Evolutionary conservation across 2,888 invertebrate species (phyloP).

Genomic region (Coremacera marginata): DNA sequence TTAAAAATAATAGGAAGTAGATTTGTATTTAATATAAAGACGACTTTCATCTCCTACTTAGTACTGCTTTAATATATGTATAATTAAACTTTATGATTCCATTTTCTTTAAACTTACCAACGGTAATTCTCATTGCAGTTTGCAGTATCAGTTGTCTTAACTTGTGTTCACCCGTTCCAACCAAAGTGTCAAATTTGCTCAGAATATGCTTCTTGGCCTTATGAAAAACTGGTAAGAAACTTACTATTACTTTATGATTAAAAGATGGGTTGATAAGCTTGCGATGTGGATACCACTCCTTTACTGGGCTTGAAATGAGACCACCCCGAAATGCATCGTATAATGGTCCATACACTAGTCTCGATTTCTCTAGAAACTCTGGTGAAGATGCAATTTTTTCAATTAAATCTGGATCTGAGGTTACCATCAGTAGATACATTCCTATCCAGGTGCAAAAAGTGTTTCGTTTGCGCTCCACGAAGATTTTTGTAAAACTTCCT

Average conservation of each 20-base stretch:
- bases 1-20: no score
- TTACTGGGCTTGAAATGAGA: slow-evolving; percentile 39
- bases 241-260: slow-evolving; percentile 40
- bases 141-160: slow-evolving; percentile 37
- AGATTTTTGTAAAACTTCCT: slow-evolving; percentile 15
- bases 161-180: slow-evolving; percentile 32
- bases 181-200: slow-evolving; percentile 36
- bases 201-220: slow-evolving; percentile 41
- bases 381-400: slow-evolving; percentile 48
- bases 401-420: slow-evolving; percentile 46
- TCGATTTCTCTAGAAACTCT: slow-evolving; percentile 47
- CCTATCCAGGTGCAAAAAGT: slow-evolving; percentile 49
- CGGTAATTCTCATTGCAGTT: slow-evolving; percentile 36
- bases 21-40: no score
- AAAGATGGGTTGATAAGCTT: slow-evolving; percentile 47
- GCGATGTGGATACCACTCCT: slow-evolving; percentile 43
- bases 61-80: no score
- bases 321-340: slow-evolving; percentile 39
- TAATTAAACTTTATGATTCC: no score
- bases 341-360: slow-evolving; percentile 31
- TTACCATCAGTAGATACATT: slow-evolving; percentile 42
- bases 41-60: no score
- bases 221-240: slow-evolving; percentile 46
- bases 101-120: slow-evolving; percentile 41
- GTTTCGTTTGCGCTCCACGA: slow-evolving; percentile 32